Percentiles rank a stretch among this genome's conserved stretches.
phyloP scores from a whole-genome alignment of 1,140 invertebrate species.

The Theocolax elegans region DNA sequence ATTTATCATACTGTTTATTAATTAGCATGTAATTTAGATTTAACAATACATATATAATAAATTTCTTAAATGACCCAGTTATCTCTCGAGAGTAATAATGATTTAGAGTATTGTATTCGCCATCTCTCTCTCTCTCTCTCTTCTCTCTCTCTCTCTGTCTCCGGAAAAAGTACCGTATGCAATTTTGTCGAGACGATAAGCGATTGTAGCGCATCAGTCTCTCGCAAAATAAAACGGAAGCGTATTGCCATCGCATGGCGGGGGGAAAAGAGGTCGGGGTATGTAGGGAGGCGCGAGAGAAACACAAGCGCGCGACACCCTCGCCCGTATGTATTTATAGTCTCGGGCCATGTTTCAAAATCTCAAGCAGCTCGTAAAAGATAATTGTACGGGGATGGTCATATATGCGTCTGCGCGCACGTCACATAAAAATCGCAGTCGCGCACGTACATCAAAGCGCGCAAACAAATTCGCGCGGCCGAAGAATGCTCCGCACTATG shows the following conservation, averaged over 20 bases:
- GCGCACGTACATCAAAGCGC: conserved; percentile 25
- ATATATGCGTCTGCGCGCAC: conserved; percentile 30
- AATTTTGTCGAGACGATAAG: conserved; percentile 19
- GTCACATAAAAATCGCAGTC: conserved; percentile 28
- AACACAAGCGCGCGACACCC: conserved; percentile 2
- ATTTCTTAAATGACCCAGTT: too few relatives aligned
- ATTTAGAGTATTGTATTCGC: too few relatives aligned
- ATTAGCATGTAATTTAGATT: too few relatives aligned
- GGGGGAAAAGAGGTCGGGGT: background rate
- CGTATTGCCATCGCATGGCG: background rate
- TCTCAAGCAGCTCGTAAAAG: conserved; percentile 39
- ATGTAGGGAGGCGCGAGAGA: background rate
- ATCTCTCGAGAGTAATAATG: too few relatives aligned
- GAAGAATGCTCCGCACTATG: background rate
- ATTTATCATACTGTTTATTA: too few relatives aligned
- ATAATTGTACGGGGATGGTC: conserved; percentile 38
- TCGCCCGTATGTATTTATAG: conserved; percentile 28
- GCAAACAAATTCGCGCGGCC: background rate
- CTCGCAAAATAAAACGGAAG: conserved; percentile 35
- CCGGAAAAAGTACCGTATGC: too few relatives aligned
- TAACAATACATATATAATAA: too few relatives aligned
- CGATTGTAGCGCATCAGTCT: conserved; percentile 29
- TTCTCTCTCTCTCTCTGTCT: too few relatives aligned
- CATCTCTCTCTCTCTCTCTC: too few relatives aligned
- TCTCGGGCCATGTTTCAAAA: conserved; percentile 22